Evolutionary conservation across 2,113 vertebrate genomes (phyloP), one percentile per base, ranked within the genome.

Genomic region (Helogale parvula): DNA sequence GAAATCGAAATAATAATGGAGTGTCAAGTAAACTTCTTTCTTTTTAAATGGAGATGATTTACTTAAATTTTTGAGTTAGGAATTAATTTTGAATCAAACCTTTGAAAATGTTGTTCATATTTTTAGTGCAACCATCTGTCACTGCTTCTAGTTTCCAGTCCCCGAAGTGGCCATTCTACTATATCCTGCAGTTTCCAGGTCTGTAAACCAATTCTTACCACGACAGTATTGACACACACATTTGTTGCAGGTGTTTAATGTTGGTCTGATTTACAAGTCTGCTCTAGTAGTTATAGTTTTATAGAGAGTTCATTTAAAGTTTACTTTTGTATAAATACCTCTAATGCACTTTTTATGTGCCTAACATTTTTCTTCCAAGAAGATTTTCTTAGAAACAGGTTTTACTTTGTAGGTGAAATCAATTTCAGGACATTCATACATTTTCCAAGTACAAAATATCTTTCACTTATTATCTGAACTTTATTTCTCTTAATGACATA

Each of bases 291-390:
- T 57, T 63, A 2, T 35, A 54, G 21, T 63, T 96, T 85, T 68
- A 88, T n/a, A 38, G 17, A 72, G 31, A 87, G 35, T 83, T 95
- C 45, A 21, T 57, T 93, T 90, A 52, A 93, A 91, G 54, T 54
- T 94, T 84, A 72, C 21, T 93, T 96, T 88, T 74, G 21, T 38
- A 17, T 69, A 76, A 50, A 8, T 71, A 47, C 4, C 1, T 91
- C 88, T 89, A 66, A 92, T 68, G 6, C 4, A 47, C 10, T 80
- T 91, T 94, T 83, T 66, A 88, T 71, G 3, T 82, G 7, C 2
- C 16, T 60, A 72, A 29, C 17, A 60, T 41, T 96, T 91, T 94
- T 63, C 17, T 89, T 85, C 38, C 12, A 15, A 81, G 15, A 41
- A 21, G 9, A 0, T 66, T 69, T 77, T 66, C 12, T 96, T 60